Evolutionary conservation across 92 coral and sea anemone species (phyloP).

Genomic region (Metridium senile): DNA sequence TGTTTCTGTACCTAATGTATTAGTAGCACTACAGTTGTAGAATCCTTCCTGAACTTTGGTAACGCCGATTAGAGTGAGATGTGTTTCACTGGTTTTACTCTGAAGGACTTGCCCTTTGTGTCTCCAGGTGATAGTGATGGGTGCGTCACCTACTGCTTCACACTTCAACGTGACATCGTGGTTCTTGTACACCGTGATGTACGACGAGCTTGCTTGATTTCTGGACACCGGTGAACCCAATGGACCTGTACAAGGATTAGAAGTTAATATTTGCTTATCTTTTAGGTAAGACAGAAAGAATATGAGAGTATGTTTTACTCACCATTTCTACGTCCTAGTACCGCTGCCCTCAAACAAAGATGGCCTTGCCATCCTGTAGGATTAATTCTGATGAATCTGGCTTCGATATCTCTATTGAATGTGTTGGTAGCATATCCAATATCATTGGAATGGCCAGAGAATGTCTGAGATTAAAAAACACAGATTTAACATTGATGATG

Average conservation of each 20-base stretch:
- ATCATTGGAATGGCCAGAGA: conserved; percentile 14
- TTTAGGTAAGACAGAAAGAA: too few species aligned
- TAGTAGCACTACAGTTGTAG: conserved; percentile 6
- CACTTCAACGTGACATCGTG: conserved; percentile 38
- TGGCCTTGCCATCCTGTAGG: conserved; percentile 1
- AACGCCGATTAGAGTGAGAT: conserved; percentile 25
- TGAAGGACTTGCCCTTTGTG: conserved; percentile 39
- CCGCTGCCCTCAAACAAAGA: conserved; percentile 7
- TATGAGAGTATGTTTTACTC: background rate
- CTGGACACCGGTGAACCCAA: conserved; percentile 14
- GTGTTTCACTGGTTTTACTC: conserved; percentile 31
- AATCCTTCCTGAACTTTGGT: conserved; percentile 6
- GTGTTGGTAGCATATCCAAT: conserved; percentile 23
- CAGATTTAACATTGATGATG: too few species aligned
- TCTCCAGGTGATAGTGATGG: conserved; percentile 39
- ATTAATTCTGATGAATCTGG: conserved; percentile 20
- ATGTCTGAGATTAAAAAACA: conserved; percentile 3
- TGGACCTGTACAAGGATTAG: background rate
- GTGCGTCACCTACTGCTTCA: conserved; percentile 35
- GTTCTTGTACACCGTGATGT: conserved; percentile 28
- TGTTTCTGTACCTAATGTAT: background rate
- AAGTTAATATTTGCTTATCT: too few species aligned
- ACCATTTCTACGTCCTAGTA: conserved; percentile 34
- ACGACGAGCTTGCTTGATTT: conserved; percentile 1
- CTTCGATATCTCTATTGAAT: conserved; percentile 23